These are phyloP conservation scores for Zosterops pallidus DNA, from an alignment of 2,113 vertebrate species.

Conservation along the genomic window DNA sequence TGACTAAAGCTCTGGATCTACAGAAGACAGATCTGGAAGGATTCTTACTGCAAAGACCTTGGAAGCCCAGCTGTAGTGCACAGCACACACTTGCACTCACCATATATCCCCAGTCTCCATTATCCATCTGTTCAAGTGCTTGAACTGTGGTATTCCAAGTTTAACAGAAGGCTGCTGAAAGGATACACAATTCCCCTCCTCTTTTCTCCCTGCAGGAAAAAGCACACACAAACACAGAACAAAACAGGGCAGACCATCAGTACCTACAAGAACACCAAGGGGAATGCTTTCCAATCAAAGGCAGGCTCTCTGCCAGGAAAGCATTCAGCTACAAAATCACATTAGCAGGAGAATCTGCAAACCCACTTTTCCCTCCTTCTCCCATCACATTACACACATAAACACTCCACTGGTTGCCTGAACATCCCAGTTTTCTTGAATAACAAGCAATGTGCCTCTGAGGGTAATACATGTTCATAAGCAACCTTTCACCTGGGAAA, in stretches of 20 bases:
- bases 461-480: background rate
- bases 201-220: conserved; percentile 47
- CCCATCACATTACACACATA: background rate
- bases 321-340: conserved; percentile 10
- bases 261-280: conserved; percentile 11
- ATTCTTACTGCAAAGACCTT: background rate
- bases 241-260: conserved; percentile 32
- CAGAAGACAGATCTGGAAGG: background rate
- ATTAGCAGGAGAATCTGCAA: background rate
- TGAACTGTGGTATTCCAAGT: conserved; percentile 57
- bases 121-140: conserved; percentile 90
- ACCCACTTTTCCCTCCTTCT: background rate
- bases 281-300: background rate
- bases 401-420: background rate
- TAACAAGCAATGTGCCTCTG: background rate
- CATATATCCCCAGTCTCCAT: conserved; percentile 99
- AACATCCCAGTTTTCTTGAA: background rate
- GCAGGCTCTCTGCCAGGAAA: conserved; percentile 9
- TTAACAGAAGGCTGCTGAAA: conserved; percentile 58
- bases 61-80: background rate
- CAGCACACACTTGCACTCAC: conserved; percentile 73
- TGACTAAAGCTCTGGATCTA: background rate
- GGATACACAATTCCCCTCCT: conserved; percentile 8
- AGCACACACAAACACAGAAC: conserved; percentile 25
- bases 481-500: background rate